Base-by-base conservation (phyloP, 2,113 vertebrate genomes). In the Vombatus ursinus region DNA sequence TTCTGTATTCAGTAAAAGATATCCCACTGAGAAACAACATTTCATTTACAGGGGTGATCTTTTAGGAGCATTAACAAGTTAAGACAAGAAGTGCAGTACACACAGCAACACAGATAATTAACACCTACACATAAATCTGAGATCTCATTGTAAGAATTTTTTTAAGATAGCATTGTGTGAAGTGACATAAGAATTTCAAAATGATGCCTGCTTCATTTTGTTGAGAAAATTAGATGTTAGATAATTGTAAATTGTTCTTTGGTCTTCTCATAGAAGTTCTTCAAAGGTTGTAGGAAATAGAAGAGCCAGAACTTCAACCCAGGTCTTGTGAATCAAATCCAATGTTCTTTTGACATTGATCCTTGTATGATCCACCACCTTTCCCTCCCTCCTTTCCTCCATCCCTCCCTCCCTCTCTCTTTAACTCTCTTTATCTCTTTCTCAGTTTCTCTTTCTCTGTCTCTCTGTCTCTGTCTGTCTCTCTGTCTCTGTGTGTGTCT, bases 1-100 rank as follows among this genome's bases (percentile, higher is more conserved):
- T 68, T 90, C 24, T 0, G 1, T 94, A 14, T 94, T 68, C 90
- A 93, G 90, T 37, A 47, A 92, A 91, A 93, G 94, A 31, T 22
- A 91, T 94, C 92, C 54, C 94, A 68, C 37, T 89, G 52, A 94
- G 57, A 97, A 77, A 25, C 25, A 94, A 57, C 24, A 91, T n/a
- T 95, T 96, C 54, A 95, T 96, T 96, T 96, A 44, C 57, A 89
- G 44, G 22, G 91, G 89, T 51, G 90, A 50, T 22, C 52, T 94
- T 96, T 96, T 68, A 97, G 95, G 77, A 97, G 95, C 94, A 93
- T 94, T 94, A 96, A 95, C 98, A 98, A 96, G 98, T 96, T 97
- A 93, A 89, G 53, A 95, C 97, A 97, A 11, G 53, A 52, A 0
- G 10, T 96, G 92, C 23, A 44, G 68, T 84, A 44, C 16, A 44